phyloP scores from a whole-genome alignment of 2,797 vertebrate genomes.

The Acestrorhynchus altus region DNA sequence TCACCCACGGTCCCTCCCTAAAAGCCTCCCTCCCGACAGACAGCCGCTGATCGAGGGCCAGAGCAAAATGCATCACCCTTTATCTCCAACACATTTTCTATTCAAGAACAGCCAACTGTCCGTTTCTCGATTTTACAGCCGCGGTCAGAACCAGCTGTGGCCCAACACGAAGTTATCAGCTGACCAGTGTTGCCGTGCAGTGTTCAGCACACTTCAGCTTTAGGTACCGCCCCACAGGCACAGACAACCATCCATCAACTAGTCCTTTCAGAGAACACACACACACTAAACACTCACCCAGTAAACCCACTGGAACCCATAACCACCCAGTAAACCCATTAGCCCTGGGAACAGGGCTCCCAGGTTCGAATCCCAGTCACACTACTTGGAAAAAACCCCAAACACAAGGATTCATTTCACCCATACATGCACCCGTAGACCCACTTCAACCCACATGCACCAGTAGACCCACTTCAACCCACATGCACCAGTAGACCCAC shows the following conservation, averaged over 20 bases:
- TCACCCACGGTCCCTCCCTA: not conserved
- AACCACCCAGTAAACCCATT: too few relatives aligned
- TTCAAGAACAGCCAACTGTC: conserved; percentile 16
- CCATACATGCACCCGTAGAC: too few relatives aligned
- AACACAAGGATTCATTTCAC: too few relatives aligned
- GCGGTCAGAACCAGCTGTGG: not conserved
- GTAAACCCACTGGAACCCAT: too few relatives aligned
- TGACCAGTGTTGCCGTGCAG: conserved; percentile 41
- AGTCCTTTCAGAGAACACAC: not conserved
- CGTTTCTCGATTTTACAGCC: not conserved
- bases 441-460: too few relatives aligned
- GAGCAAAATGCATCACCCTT: not conserved
- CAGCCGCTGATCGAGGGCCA: not conserved
- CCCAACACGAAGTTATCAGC: conserved; percentile 32
- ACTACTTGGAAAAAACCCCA: too few relatives aligned
- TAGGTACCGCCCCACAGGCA: not conserved
- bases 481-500: too few relatives aligned
- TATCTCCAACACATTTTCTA: not conserved
- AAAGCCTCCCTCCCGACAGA: not conserved
- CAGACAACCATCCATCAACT: not conserved
- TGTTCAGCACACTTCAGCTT: conserved; percentile 39
- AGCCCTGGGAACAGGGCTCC: too few relatives aligned
- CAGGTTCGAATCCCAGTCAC: too few relatives aligned
- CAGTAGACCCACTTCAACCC: too few relatives aligned
- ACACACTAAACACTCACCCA: too few relatives aligned